Evolutionary conservation across 2,888 invertebrate species (phyloP), one percentile per base, ranked within the genome.

Genomic region (Chymomyza caudatula): DNA sequence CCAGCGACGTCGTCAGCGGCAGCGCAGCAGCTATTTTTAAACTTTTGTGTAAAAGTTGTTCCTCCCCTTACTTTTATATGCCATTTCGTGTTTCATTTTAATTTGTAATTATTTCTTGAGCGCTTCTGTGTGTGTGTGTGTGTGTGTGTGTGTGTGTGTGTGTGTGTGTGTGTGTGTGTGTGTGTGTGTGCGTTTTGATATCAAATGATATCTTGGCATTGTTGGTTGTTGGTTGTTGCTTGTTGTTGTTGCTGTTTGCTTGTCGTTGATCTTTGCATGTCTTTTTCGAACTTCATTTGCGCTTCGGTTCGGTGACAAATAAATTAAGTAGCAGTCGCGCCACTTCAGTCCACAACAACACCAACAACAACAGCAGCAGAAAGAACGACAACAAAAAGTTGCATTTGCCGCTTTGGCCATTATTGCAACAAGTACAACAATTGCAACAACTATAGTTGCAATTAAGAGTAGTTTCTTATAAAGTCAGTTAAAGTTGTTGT

Each of bases 251-350:
- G 20, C 19, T 22, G 20, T 52, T 52, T 8, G n/a, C 13, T 25
- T 63, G 19, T 53, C 43, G 43, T 43, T 19, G 6, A 49, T 60
- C 63, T 76, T 73, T 79, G 68, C 77, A 81, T 82, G 78, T 68
- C 62, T 61, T 67, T 69, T 82, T 76, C 77, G 83, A 80, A 83
- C 85, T 85, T 77, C 85, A 79, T 85, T 85, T 82, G 79, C 74
- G 80, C 85, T 77, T 80, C 77, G 83, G 80, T 80, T 80, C 80
- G 83, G 80, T 80, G 85, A 80, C 85, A 80, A 85, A 85, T 80
- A 80, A 85, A 85, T 85, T 79, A 80, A 80, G 80, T 83, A 77
- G 77, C 74, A 60, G 67, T 51, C 66, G 53, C 43, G 29, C 29
- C 29, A 37, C 29, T 37, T 37, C 29, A 37, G 29, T 37, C 29